A percentile compares a stretch with the other conserved stretches of the same genome.
phyloP scores from a whole-genome alignment of 2,113 vertebrate genomes.

The Perca fluviatilis region DNA sequence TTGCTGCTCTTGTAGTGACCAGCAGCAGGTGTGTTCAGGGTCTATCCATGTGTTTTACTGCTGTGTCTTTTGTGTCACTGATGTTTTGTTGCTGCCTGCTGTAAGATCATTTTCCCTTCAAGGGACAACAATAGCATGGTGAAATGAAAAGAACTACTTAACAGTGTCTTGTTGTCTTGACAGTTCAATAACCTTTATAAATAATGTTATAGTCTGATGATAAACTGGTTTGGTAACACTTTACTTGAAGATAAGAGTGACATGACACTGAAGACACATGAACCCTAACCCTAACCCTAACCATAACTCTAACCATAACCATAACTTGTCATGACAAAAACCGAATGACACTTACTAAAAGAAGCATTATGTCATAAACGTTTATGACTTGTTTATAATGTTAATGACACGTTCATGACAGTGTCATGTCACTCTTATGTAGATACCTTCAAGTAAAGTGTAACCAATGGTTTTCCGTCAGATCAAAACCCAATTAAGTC shows the following conservation, averaged over 20 bases:
- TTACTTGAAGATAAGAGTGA: too few species aligned
- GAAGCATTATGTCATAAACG: too few species aligned
- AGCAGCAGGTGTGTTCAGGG: background rate
- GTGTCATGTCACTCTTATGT: too few species aligned
- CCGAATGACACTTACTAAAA: too few species aligned
- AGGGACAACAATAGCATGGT: background rate
- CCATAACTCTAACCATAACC: too few species aligned
- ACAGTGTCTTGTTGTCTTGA: background rate
- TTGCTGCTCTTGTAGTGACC: constrained; percentile 2
- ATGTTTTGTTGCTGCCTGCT: background rate
- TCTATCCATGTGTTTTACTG: constrained; percentile 3
- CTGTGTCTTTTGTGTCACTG: constrained; percentile 7
- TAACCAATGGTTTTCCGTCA: background rate
- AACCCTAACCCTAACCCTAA: too few species aligned
- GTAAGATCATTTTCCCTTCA: constrained; percentile 2
- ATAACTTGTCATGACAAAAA: too few species aligned
- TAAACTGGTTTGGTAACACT: background rate
- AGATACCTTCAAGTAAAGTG: too few species aligned
- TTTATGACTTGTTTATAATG: too few species aligned
- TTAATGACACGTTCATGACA: too few species aligned
- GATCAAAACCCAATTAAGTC: constrained; percentile 1
- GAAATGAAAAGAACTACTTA: background rate
- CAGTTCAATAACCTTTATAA: background rate
- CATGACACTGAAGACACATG: too few species aligned
- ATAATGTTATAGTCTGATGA: background rate